A percentile compares a stretch with the other conserved stretches of the same genome.
These are phyloP conservation scores for Athalia cordata DNA, from an alignment of 2,888 invertebrate species.

Conservation along the genomic window DNA sequence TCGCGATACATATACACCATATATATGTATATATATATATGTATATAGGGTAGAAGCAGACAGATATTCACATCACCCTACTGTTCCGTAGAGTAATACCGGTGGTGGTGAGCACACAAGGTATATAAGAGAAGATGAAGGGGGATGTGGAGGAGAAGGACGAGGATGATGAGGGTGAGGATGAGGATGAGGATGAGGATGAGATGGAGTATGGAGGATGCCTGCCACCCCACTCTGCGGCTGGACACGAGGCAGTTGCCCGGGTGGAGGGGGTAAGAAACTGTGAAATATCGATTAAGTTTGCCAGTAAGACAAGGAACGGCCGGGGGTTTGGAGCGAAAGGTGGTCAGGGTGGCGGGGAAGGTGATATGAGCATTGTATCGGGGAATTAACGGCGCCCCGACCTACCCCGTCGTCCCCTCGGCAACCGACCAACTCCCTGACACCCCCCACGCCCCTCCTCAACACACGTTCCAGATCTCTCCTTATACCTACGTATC, in stretches of 20 bases:
- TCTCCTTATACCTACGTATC: conserved; percentile 40
- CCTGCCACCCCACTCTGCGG: conserved; percentile 48
- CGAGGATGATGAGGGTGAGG: conserved; percentile 47
- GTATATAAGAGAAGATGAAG: conserved; percentile 28
- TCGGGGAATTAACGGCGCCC: conserved; percentile 73
- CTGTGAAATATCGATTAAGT: conserved; percentile 74
- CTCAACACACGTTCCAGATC: conserved; percentile 46
- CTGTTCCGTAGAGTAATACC: conserved; percentile 37
- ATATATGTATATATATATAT: conserved; percentile 70
- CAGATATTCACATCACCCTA: conserved; percentile 68
- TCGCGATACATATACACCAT: conserved; percentile 69
- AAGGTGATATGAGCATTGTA: conserved; percentile 74
- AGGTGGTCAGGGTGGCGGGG: conserved; percentile 67
- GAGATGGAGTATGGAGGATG: conserved; percentile 49
- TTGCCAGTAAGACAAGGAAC: conserved; percentile 74
- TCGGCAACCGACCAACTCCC: conserved; percentile 53
- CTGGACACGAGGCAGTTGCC: conserved; percentile 41
- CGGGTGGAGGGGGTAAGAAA: conserved; percentile 71
- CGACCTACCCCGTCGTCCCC: conserved; percentile 39
- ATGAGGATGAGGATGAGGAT: conserved; percentile 46
- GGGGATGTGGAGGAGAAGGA: conserved; percentile 33
- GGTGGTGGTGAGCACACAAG: background rate
- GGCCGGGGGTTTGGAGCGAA: conserved; percentile 65
- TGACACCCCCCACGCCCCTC: conserved; percentile 48
- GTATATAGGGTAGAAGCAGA: conserved; percentile 70